Percentiles rank a stretch among this genome's conserved stretches.
phyloP scores from a whole-genome alignment of 2,113 vertebrate species.

The Stigmatopora nigra region DNA sequence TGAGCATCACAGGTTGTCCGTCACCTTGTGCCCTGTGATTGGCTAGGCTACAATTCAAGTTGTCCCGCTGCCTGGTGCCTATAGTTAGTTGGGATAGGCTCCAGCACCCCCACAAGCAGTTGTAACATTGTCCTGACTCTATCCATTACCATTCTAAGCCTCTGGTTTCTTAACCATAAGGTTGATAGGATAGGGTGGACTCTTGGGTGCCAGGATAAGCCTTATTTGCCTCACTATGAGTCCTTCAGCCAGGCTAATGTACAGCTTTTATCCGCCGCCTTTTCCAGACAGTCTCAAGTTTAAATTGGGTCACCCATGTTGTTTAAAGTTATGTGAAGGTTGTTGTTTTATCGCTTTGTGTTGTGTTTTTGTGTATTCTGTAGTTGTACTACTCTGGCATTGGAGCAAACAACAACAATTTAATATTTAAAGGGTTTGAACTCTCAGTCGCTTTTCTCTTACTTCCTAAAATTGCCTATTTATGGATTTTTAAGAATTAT shows the following conservation, averaged over 20 bases:
- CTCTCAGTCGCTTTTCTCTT: too few relatives aligned
- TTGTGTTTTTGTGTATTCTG: background rate
- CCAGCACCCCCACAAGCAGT: background rate
- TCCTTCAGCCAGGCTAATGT: slow-evolving; percentile 37
- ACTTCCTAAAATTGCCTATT: too few relatives aligned
- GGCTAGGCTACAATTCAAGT: too few relatives aligned
- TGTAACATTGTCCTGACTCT: background rate
- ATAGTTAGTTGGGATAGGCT: too few relatives aligned
- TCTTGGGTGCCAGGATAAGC: slow-evolving; percentile 50
- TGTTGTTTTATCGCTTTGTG: background rate
- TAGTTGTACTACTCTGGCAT: background rate
- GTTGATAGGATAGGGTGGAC: slow-evolving; percentile 64
- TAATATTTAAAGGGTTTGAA: too few relatives aligned
- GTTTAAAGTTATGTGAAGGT: slow-evolving; percentile 5
- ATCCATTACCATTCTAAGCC: slow-evolving; percentile 7
- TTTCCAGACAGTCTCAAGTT: slow-evolving; percentile 13
- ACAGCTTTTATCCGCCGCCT: slow-evolving; percentile 36
- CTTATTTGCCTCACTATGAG: slow-evolving; percentile 38
- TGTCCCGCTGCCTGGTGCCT: too few relatives aligned
- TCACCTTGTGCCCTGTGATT: too few relatives aligned
- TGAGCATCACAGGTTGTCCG: too few relatives aligned
- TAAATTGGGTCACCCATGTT: background rate
- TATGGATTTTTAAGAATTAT: too few relatives aligned
- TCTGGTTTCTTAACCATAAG: slow-evolving; percentile 29
- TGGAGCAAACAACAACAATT: slow-evolving; percentile 11